Evolutionary conservation across 2,888 invertebrate genomes (phyloP), one percentile per base, ranked within the genome.

Genomic region (Cheilosia urbana): DNA sequence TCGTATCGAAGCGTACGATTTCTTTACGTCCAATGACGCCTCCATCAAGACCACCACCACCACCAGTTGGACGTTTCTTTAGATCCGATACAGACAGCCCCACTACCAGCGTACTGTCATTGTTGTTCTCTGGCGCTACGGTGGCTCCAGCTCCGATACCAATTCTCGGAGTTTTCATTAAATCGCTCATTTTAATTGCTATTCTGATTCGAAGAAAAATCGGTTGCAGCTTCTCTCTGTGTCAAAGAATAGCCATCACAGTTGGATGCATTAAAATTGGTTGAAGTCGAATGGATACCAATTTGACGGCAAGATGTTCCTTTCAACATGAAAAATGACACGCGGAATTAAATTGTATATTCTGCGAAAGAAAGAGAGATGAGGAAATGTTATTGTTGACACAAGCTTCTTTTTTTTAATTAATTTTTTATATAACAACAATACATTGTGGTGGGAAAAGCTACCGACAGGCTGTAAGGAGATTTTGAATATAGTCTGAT

Each of bases 131-230:
- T 13, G 85, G 66, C 4, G 77, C 71, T 42, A 80, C 34, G 13
- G 80, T 71, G 24, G 75, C 84, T 21, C 76, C 85, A 49, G 72
- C 37, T 49, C 69, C 81, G 57, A 85, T 81, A 45, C 81, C 71
- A 37, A 85, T 60, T 72, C 76, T 81, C 37, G 85, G 85, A 66
- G 81, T 66, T 81, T 85, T 85, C 81, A 85, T 85, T 81, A 80
- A 72, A 85, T 85, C 81, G 85, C 85, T 85, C 85, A 85, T 85
- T 81, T 85, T 81, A 81, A 85, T 80, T 77, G 85, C 85, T 85
- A 77, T 77, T 81, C 71, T 66, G 76, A 85, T 81, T 81, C 72
- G 51, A 68, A 81, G 68, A 68, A 77, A 72, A 58, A 85, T 85
- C 58, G 85, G 81, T 77, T 85, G 55, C 58, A 71, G 68, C 45